Evolutionary conservation across 2,797 vertebrate species (phyloP), one percentile per base, ranked within the genome.

Genomic region (Poeciliopsis paucimaculata): DNA sequence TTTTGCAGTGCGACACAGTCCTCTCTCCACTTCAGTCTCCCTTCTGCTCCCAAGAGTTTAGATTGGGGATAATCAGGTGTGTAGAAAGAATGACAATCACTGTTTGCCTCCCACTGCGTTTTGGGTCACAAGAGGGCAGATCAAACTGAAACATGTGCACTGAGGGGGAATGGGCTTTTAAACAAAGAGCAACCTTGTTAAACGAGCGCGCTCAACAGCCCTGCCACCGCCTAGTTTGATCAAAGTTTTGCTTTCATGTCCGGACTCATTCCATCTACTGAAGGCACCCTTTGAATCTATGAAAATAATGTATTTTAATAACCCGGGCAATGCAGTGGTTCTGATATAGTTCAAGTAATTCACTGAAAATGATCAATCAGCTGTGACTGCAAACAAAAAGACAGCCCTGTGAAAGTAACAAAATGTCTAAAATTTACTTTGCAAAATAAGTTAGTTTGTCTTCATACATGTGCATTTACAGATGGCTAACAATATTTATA

Each of bases 41-140:
- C 57, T 31, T 28, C 57, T 5, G 5, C 28, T 28, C 57, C 28
- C n/a, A 34, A 34, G 47, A 23, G 79, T 71, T 72, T 47, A 81
- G 85, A 84, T 85, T 79, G 81, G 79, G 84, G 80, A 88, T 91
- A 91, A 90, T 91, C 91, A 88, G 85, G 86, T 85, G 70, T 84
- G 90, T 91, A 83, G 43, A 89, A 84, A 87, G 92, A 84, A 87
- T 91, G 86, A 86, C 85, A 93, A 86, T 81, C 79, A 51, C 75
- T 86, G 43, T 51, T 68, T 73, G 72, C 87, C 84, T 87, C 90
- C 92, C 84, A 83, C 77, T 1, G 80, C 39, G 83, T 81, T 90
- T 84, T 76, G 73, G 89, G 88, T 90, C 89, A 75, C 72, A n/a
- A 20, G 43, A 70, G 86, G 79, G 75, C 72, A 51, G 78, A 88